phyloP scores from a whole-genome alignment of 2,888 invertebrate species.

The Cyclophora punctaria region DNA sequence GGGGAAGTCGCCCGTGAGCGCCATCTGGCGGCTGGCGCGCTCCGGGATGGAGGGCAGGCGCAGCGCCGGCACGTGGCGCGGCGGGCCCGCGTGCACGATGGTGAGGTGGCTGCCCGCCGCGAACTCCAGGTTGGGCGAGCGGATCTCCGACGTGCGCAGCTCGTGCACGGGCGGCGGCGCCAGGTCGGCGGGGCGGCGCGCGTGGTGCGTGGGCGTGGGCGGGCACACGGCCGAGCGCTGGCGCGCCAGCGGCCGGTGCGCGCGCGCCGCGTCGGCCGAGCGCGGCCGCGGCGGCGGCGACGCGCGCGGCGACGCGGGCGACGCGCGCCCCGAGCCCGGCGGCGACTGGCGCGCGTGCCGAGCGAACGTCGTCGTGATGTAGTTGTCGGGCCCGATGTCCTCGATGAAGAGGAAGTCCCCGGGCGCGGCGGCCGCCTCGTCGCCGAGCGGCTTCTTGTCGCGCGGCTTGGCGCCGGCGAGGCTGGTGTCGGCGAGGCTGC shows the following conservation, averaged over 20 bases:
- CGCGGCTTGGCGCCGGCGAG: constrained; percentile 65
- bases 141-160: constrained; percentile 66
- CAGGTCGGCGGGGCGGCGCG: constrained; percentile 77
- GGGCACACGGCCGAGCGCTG: constrained; percentile 71
- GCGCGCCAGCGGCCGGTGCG: neutral
- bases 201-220: constrained; percentile 91
- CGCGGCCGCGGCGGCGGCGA: neutral
- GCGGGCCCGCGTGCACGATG: constrained; percentile 69
- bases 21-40: constrained; percentile 75
- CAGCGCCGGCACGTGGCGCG: constrained; percentile 82
- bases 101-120: constrained; percentile 75
- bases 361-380: constrained; percentile 79
- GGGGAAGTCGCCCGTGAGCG: constrained; percentile 71
- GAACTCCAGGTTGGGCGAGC: constrained; percentile 73
- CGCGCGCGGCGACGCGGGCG: constrained; percentile 30
- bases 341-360: constrained; percentile 56
- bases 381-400: constrained; percentile 83
- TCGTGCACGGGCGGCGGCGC: constrained; percentile 72
- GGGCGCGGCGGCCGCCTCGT: constrained; percentile 40
- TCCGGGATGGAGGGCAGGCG: constrained; percentile 89
- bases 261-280: neutral
- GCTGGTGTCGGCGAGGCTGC: constrained; percentile 73
- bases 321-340: constrained; percentile 37
- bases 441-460: constrained; percentile 58
- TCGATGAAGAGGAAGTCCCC: constrained; percentile 77